Base-by-base conservation (phyloP, 2,888 invertebrate species). In the Acleris emargana region DNA sequence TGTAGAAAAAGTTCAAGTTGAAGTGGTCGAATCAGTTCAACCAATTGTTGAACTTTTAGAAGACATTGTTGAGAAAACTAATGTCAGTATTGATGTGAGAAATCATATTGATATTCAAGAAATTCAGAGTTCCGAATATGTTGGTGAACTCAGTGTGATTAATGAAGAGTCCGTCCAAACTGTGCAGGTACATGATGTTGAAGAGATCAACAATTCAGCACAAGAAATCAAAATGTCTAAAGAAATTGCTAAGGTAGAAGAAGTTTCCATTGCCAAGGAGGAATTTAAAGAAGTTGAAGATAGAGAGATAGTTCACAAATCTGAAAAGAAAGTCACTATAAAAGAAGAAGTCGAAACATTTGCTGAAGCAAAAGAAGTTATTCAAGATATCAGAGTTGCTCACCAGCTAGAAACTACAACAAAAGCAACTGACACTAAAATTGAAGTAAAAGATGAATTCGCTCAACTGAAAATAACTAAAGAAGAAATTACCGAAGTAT, bases 11-110 rank as follows among this genome's bases (percentile, higher is more conserved):
- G 22, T 28, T 11, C 25, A 47, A 38, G 47, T 61, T 38, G 38
- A 57, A 57, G 22, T 25, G 51, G 18, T 66, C 6, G 60, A 66
- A 52, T 42, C 57, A n/a, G 51, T 11, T 25, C 57, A 67, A 20
- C 64, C 67, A 1, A 64, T 67, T 22, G 51, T 68, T 7, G 60
- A 64, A 58, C 32, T 67, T 20, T 62, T 73, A 13, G 70, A 71
- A 58, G 55, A 75, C 6, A 73, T 75, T 20, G 73, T 73, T 28
- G 71, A 79, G 69, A 69, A 71, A 16, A 71, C 71, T 7, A 75
- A 80, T 73, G 58, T 75, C 16, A 67, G 71, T n/a, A 69, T 76
- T 60, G 72, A 77, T 54, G 68, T 72, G 1, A 71, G 73, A 55
- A 64, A 74, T 38, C 70, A 74, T 63, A 67, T 81, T 32, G 71